Evolutionary conservation across 2,113 vertebrate species (phyloP), one percentile per base, ranked within the genome.

Genomic region (Limnothrissa miodon): DNA sequence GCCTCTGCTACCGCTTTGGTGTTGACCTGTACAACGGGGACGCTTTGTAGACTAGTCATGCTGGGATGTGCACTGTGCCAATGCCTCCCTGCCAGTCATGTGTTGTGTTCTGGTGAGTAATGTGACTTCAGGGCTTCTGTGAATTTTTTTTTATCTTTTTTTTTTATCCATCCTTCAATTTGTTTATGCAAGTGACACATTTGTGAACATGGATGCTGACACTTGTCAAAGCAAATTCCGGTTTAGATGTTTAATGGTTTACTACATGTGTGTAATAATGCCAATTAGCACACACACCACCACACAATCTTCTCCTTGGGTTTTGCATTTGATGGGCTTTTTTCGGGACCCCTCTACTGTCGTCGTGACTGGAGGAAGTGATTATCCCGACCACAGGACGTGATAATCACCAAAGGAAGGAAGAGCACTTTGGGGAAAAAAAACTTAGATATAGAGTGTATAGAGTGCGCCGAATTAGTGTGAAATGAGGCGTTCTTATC

Each of bases 331-430:
- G 29, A 29, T 36, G 13, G 4, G 4, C 29, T 19, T 70, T 4
- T 15, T 70, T 4, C 11, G 15, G 62, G 25, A 80, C 83, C 79
- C 51, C 78, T 78, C 79, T 29, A 0, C 45, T 42, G 48, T 87
- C 84, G 86, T 29, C 9, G 8, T 85, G 86, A 89, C 87, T 80
- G 84, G 82, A 87, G 88, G 84, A 87, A 85, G 86, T 89, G 80
- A 84, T 87, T 82, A 83, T 88, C 83, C 78, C 10, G 46, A 84
- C 88, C 87, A 90, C 87, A 93, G 93, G 93, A 93, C 92, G 89
- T 89, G 89, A 94, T 93, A 90, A 90, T 81, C 88, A 91, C 91
- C 91, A 91, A 86, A 92, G 91, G 92, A 93, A 92, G 87, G n/a
- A 74, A 48, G 86, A 85, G 81, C 79, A 82, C 46, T 45, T 70